phyloP scores from a whole-genome alignment of 1,140 invertebrate species.

The Rhizoglyphus robini region DNA sequence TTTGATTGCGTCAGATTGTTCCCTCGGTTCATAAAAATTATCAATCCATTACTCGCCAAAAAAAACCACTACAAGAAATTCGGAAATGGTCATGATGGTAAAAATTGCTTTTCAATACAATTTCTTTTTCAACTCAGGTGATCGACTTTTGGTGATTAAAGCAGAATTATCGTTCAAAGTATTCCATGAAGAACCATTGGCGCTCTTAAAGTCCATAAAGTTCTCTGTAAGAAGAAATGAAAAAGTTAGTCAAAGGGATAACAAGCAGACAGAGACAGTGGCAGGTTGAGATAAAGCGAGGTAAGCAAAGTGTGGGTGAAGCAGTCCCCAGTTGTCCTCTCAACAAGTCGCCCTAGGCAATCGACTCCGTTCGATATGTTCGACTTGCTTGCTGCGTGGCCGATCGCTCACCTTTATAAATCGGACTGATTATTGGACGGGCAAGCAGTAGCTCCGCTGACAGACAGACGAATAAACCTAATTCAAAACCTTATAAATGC shows the following conservation, averaged over 20 bases:
- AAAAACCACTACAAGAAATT: too few relatives aligned
- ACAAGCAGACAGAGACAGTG: background rate
- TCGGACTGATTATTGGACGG: too few relatives aligned
- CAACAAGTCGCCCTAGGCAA: background rate
- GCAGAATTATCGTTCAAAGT: background rate
- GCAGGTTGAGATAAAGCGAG: background rate
- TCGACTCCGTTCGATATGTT: background rate
- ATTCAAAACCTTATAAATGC: too few relatives aligned
- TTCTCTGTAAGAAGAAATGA: background rate
- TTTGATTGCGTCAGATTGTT: too few relatives aligned
- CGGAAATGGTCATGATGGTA: too few relatives aligned
- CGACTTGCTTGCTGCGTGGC: too few relatives aligned
- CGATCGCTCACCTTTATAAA: too few relatives aligned
- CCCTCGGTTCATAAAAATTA: too few relatives aligned
- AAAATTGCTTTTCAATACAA: constrained; percentile 1
- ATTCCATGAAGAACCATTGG: background rate
- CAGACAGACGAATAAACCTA: too few relatives aligned
- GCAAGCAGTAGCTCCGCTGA: too few relatives aligned
- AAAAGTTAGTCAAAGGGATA: background rate
- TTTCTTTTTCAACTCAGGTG: background rate
- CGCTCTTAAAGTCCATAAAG: background rate
- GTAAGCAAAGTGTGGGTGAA: background rate
- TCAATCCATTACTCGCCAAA: too few relatives aligned
- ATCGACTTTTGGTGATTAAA: background rate
- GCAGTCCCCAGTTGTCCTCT: background rate